These are phyloP conservation scores for Arothron firmamentum DNA, from an alignment of 2,113 vertebrate genomes.

Conservation along the genomic window DNA sequence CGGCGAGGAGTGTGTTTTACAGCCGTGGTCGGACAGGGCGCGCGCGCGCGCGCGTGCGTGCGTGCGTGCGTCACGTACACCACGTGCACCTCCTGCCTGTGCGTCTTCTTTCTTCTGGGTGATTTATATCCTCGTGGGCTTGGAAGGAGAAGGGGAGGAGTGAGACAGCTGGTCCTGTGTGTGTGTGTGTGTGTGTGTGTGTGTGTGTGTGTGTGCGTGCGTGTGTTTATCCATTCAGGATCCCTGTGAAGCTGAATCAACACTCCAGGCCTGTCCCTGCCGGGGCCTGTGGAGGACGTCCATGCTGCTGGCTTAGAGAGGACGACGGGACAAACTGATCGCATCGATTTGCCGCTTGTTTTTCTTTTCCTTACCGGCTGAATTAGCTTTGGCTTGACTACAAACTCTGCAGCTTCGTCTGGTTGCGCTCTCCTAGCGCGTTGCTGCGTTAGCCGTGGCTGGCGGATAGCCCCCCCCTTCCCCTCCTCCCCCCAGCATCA, in stretches of 20 bases:
- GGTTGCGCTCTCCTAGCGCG: not conserved
- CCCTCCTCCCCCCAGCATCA: constrained; percentile 47
- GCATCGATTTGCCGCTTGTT: not conserved
- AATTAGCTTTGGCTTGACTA: not conserved
- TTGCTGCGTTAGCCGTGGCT: constrained; percentile 46
- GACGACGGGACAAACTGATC: too few relatives aligned
- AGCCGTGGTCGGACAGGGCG: constrained; percentile 20
- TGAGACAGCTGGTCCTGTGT: constrained; percentile 40
- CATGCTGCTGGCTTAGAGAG: not conserved
- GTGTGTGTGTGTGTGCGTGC: constrained; percentile 11
- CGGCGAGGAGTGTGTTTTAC: constrained; percentile 36
- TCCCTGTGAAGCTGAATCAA: constrained; percentile 66
- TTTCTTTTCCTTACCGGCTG: not conserved
- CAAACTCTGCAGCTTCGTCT: constrained; percentile 1
- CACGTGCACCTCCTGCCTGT: constrained; percentile 28
- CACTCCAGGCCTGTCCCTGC: constrained; percentile 61
- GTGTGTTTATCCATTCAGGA: constrained; percentile 54
- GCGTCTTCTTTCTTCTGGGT: constrained; percentile 42
- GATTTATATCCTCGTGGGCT: constrained; percentile 58
- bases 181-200: constrained; percentile 9
- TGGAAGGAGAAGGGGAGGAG: constrained; percentile 37
- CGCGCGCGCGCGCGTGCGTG: constrained; percentile 17
- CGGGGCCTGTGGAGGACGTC: constrained; percentile 33
- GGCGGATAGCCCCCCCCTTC: constrained; percentile 15
- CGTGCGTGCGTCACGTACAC: constrained; percentile 32